These are phyloP conservation scores for Triplophysa rosa DNA, from an alignment of 2,113 vertebrate genomes.

Conservation along the genomic window DNA sequence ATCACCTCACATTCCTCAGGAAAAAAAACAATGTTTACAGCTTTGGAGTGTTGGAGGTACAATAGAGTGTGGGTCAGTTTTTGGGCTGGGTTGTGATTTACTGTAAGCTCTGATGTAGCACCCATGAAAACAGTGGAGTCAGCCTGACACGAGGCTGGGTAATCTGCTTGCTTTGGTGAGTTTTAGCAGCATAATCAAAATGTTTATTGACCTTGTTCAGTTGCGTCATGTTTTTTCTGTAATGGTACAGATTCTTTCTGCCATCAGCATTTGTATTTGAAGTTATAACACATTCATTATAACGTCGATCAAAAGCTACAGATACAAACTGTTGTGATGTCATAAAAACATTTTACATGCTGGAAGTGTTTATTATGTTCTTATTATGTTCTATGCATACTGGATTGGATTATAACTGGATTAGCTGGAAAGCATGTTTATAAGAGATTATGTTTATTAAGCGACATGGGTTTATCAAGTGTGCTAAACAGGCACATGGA, in stretches of 20 bases:
- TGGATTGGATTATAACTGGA: not conserved
- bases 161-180: slow-evolving; percentile 39
- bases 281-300: not conserved
- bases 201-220: slow-evolving; percentile 5
- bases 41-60: not conserved
- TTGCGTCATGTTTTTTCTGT: not conserved
- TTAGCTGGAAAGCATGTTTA: not conserved
- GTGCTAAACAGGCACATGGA: not conserved
- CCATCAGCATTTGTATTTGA: not conserved
- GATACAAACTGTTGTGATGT: not conserved
- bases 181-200: slow-evolving; percentile 38
- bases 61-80: not conserved
- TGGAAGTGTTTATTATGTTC: not conserved
- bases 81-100: slow-evolving; percentile 31
- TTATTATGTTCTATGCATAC: not conserved
- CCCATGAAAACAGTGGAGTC: slow-evolving; percentile 30
- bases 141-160: slow-evolving; percentile 13
- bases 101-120: slow-evolving; percentile 23
- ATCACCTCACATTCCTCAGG: slow-evolving; percentile 47
- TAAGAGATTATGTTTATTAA: not conserved
- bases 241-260: not conserved
- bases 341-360: not conserved
- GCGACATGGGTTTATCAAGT: not conserved
- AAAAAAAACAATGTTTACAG: slow-evolving; percentile 43
- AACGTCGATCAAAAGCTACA: not conserved